A percentile compares a stretch with the other conserved stretches of the same genome.
Evolutionary conservation across 1,140 invertebrate species (phyloP).

Genomic region (Musca vetustissima): DNA sequence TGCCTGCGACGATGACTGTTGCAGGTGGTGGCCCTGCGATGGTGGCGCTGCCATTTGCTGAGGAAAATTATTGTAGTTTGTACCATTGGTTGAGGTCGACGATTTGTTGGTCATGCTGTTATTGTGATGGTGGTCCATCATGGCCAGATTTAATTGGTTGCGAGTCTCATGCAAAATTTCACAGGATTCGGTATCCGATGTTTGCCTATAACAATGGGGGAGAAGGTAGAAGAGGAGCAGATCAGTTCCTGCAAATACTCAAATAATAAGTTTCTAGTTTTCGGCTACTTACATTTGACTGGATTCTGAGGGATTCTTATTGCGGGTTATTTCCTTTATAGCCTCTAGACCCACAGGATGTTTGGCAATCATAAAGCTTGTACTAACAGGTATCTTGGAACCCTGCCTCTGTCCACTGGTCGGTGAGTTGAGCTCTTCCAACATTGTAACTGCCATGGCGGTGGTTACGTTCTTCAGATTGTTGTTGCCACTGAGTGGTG

Average conservation of each 20-base stretch:
- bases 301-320: slow-evolving; percentile 53
- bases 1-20: slow-evolving; percentile 1
- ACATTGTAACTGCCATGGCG: slow-evolving; percentile 26
- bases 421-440: slow-evolving; percentile 33
- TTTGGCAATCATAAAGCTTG: slow-evolving; percentile 53
- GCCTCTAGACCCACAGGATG: slow-evolving; percentile 54
- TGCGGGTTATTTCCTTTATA: slow-evolving; percentile 55
- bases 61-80: slow-evolving; percentile 25
- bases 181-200: slow-evolving; percentile 54
- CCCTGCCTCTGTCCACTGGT: slow-evolving; percentile 26
- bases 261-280: too few species aligned
- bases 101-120: slow-evolving; percentile 24
- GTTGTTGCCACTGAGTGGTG: slow-evolving; percentile 51
- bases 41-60: not conserved
- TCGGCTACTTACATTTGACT: slow-evolving; percentile 51
- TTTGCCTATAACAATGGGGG: slow-evolving; percentile 42
- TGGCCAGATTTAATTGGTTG: slow-evolving; percentile 44
- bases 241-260: not conserved
- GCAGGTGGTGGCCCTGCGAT: not conserved
- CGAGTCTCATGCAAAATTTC: slow-evolving; percentile 53
- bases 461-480: slow-evolving; percentile 35
- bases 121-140: slow-evolving; percentile 34
- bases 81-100: slow-evolving; percentile 24
- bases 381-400: slow-evolving; percentile 43
- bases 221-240: slow-evolving; percentile 6